A percentile compares a stretch with the other conserved stretches of the same genome.
Conservation (phyloP, 2,113 vertebrate species). For the Brachyhypopomus occidentalis region DNA sequence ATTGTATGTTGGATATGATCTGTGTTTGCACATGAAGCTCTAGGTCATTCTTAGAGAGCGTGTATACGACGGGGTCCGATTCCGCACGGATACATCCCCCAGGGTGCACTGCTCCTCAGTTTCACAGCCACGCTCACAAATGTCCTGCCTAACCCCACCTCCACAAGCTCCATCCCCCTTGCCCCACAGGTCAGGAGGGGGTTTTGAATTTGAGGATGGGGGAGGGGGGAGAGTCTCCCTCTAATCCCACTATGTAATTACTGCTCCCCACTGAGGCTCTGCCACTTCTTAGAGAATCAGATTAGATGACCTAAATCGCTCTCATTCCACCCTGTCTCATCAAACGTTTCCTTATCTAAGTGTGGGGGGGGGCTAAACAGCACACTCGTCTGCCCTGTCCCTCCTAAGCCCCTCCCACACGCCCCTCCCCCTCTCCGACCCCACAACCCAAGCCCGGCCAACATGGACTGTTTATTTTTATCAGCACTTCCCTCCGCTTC, state of each 20-base stretch:
- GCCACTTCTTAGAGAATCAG: conserved; percentile 78
- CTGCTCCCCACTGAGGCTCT: conserved; percentile 77
- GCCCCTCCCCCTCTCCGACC: conserved; percentile 33
- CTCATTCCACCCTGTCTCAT: conserved; percentile 74
- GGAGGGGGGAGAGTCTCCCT: conserved; percentile 54
- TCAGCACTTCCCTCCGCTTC: conserved; percentile 65
- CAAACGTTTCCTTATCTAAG: conserved; percentile 83
- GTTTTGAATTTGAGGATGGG: conserved; percentile 21
- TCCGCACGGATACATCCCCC: conserved; percentile 12
- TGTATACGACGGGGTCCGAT: conserved; percentile 34
- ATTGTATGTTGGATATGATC: conserved; percentile 48
- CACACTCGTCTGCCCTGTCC: conserved; percentile 58
- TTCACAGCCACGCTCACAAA: conserved; percentile 8
- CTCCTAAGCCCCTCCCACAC: conserved; percentile 27
- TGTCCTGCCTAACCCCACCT: background rate
- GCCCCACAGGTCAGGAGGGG: conserved; percentile 23
- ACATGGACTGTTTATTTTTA: conserved; percentile 74
- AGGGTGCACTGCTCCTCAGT: background rate
- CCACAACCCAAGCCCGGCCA: conserved; percentile 35
- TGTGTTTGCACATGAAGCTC: conserved; percentile 25
- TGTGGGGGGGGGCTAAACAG: conserved; percentile 77
- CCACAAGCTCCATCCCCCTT: background rate
- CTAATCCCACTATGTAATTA: conserved; percentile 87
- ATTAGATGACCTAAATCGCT: conserved; percentile 80
- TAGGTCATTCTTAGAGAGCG: conserved; percentile 28